Conservation (phyloP, 2,888 invertebrate genomes). For the Platycheirus albimanus region DNA sequence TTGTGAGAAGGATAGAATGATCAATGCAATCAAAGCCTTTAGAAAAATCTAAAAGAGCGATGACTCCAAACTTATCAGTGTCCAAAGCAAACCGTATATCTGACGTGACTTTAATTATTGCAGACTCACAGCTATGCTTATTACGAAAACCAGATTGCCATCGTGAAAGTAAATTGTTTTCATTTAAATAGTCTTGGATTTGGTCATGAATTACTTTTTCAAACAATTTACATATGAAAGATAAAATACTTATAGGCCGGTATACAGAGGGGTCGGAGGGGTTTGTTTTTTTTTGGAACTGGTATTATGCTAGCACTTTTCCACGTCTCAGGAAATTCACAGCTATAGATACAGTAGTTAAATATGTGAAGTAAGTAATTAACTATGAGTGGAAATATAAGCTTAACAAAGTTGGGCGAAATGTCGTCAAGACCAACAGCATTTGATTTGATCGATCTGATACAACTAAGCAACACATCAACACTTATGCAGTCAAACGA, state of each 20-base stretch:
- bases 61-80: conserved; percentile 5
- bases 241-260: not conserved
- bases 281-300: conserved; percentile 11
- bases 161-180: not conserved
- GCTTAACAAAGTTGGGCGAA: conserved; percentile 3
- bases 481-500: not conserved
- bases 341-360: conserved; percentile 3
- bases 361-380: conserved; percentile 6
- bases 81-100: not conserved
- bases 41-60: not conserved
- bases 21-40: conserved; percentile 12
- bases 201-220: conserved; percentile 8
- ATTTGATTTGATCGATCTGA: conserved; percentile 1
- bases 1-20: conserved; percentile 10
- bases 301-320: conserved; percentile 12
- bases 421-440: not conserved
- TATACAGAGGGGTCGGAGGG: not conserved
- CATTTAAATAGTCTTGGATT: conserved; percentile 5
- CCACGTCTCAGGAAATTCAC: conserved; percentile 3
- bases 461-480: too few species aligned
- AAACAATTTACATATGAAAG: conserved; percentile 9
- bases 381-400: not conserved
- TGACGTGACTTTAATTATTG: conserved; percentile 4
- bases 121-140: not conserved
- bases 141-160: conserved; percentile 9